These are phyloP conservation scores for Amblyopsis rosae DNA, from an alignment of 2,113 vertebrate species.

Conservation along the genomic window DNA sequence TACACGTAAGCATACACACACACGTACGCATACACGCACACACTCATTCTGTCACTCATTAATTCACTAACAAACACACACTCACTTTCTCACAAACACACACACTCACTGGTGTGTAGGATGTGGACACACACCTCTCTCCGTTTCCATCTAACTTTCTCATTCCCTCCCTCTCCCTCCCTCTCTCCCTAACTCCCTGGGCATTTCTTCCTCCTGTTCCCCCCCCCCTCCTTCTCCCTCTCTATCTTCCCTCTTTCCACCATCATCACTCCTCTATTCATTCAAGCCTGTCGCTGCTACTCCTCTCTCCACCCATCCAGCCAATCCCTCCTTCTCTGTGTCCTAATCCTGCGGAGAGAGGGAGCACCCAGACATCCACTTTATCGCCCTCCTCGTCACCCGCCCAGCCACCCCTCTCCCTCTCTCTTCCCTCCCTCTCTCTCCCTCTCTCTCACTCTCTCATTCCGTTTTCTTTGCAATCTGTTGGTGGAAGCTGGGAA, in stretches of 20 bases:
- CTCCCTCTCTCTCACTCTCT: neutral
- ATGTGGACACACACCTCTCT: neutral
- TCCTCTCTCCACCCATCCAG: constrained; percentile 57
- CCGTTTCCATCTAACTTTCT: neutral
- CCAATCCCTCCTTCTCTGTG: constrained; percentile 65
- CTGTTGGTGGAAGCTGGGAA: constrained; percentile 20
- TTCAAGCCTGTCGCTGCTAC: constrained; percentile 67
- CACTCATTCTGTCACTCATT: no score
- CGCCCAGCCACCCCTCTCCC: constrained; percentile 52
- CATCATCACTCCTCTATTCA: constrained; percentile 72
- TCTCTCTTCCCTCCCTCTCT: constrained; percentile 23
- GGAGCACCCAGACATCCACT: constrained; percentile 61
- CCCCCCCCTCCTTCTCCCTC: constrained; percentile 19
- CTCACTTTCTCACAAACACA: no score
- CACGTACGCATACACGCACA: neutral
- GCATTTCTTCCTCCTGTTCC: constrained; percentile 59
- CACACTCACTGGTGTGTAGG: neutral
- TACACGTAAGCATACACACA: constrained; percentile 63
- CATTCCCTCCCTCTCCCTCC: constrained; percentile 34
- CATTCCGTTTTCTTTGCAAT: constrained; percentile 27
- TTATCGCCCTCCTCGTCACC: constrained; percentile 62
- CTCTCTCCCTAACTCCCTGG: constrained; percentile 71
- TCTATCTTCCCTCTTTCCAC: constrained; percentile 65
- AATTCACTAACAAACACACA: no score
- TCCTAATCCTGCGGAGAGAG: constrained; percentile 67